These are phyloP conservation scores for Lagopus muta DNA, from an alignment of 2,113 vertebrate genomes.

Conservation along the genomic window DNA sequence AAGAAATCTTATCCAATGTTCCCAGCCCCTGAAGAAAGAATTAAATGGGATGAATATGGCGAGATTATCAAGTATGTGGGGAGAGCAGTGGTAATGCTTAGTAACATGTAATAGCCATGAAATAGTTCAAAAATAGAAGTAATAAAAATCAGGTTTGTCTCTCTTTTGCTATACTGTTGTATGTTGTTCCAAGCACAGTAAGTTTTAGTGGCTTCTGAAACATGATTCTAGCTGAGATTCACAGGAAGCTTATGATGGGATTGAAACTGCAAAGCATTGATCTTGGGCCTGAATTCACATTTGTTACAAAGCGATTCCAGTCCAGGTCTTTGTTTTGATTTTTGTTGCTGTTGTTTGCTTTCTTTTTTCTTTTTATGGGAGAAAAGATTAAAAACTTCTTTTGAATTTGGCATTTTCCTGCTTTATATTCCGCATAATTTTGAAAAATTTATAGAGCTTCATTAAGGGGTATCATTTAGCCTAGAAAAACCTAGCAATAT, in stretches of 20 bases:
- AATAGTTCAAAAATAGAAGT: not conserved
- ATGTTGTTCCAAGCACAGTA: not conserved
- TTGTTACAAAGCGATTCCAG: not conserved
- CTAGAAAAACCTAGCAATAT: not conserved
- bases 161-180: not conserved
- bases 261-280: not conserved
- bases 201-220: not conserved
- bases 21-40: constrained; percentile 93
- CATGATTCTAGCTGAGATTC: not conserved
- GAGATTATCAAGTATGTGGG: constrained; percentile 94
- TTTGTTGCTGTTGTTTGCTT: accelerated
- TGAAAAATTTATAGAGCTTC: not conserved
- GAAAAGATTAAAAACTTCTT: not conserved
- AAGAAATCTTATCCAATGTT: constrained; percentile 99
- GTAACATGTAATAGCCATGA: not conserved
- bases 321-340: not conserved
- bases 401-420: not conserved
- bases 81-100: not conserved
- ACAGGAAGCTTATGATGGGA: not conserved
- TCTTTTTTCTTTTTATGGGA: too few relatives aligned
- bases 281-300: not conserved
- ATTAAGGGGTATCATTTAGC: not conserved
- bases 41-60: constrained; percentile 99
- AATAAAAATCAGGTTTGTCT: not conserved
- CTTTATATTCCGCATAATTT: not conserved